A percentile compares a stretch with the other conserved stretches of the same genome.
Evolutionary conservation across 1,140 invertebrate species (phyloP).

Genomic region (Hermetia illucens): DNA sequence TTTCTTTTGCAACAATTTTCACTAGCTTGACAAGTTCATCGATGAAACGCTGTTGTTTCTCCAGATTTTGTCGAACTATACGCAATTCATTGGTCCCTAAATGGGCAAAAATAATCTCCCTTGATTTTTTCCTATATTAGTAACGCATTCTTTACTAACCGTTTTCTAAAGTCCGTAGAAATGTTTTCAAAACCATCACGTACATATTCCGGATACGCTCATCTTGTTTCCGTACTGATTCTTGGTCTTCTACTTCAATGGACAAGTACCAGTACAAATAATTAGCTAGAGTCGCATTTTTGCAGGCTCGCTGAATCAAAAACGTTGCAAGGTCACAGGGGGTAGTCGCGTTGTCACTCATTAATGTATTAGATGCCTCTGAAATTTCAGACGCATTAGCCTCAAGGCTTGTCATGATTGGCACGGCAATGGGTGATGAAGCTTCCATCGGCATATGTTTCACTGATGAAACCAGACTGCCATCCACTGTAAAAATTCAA

Average conservation of each 20-base stretch:
- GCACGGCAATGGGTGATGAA: not conserved
- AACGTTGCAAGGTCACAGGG: conserved; percentile 72
- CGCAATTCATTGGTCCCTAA: conserved; percentile 53
- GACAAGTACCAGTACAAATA: conserved; percentile 96
- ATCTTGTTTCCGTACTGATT: conserved; percentile 55
- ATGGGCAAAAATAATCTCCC: conserved; percentile 15
- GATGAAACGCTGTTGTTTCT: conserved; percentile 78
- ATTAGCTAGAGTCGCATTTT: conserved; percentile 81
- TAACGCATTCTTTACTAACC: conserved; percentile 19
- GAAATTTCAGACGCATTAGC: conserved; percentile 9
- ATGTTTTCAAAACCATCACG: conserved; percentile 73
- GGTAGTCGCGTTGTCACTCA: conserved; percentile 37
- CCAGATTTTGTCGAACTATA: conserved; percentile 51
- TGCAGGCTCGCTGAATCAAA: conserved; percentile 76
- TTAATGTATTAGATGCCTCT: conserved; percentile 31
- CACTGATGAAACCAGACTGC: too few relatives aligned
- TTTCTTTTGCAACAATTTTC: conserved; percentile 80
- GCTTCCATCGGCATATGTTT: too few relatives aligned
- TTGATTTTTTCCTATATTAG: too few relatives aligned
- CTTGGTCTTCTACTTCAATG: conserved; percentile 80
- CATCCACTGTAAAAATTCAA: too few relatives aligned
- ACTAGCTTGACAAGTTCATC: conserved; percentile 83
- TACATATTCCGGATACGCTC: conserved; percentile 72
- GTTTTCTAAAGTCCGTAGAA: conserved; percentile 51
- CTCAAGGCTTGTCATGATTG: not conserved